These are phyloP conservation scores for Gymnogyps californianus DNA, from an alignment of 2,113 vertebrate species.

Conservation along the genomic window DNA sequence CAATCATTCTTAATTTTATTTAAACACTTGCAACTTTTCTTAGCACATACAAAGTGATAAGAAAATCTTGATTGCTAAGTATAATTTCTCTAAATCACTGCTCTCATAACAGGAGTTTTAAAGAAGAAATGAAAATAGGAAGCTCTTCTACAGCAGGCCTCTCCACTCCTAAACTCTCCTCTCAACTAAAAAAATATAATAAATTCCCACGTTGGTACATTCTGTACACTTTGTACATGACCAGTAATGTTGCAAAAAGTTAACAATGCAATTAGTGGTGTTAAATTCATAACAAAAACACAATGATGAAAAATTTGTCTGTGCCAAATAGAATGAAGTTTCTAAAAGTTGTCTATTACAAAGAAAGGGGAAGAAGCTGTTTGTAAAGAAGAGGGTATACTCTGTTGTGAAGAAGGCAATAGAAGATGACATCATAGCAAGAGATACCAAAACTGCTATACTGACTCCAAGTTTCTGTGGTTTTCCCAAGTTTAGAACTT, in stretches of 20 bases:
- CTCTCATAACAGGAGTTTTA: neutral
- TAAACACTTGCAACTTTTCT: neutral
- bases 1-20: slow-evolving; percentile 7
- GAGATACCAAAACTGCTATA: neutral
- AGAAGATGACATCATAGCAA: neutral
- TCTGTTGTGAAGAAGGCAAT: neutral
- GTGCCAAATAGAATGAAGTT: neutral
- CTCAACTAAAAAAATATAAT: neutral
- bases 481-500: neutral
- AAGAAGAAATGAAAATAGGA: neutral
- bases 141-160: neutral
- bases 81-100: neutral
- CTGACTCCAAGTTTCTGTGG: neutral
- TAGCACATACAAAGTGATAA: neutral
- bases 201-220: neutral
- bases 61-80: neutral
- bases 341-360: neutral
- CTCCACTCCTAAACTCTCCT: neutral
- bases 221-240: neutral
- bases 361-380: neutral
- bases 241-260: neutral
- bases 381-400: neutral
- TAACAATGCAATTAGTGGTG: neutral
- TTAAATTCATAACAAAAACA: neutral
- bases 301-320: neutral